phyloP scores from a whole-genome alignment of 2,888 invertebrate genomes.

The Tiliacea aurago region DNA sequence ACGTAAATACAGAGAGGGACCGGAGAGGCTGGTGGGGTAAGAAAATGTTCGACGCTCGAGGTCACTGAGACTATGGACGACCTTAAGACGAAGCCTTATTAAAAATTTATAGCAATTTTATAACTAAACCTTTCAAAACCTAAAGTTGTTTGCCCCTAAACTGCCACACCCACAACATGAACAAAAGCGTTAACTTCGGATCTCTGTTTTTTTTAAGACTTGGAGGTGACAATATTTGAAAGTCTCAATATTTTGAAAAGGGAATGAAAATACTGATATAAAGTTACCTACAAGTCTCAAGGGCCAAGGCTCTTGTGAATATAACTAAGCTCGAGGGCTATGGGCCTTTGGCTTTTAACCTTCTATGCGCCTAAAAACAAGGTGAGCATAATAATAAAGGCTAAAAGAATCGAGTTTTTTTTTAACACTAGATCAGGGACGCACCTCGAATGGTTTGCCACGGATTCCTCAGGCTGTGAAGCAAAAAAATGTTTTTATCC shows the following conservation, averaged over 20 bases:
- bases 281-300: not conserved
- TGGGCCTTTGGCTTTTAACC: too few species aligned
- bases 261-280: not conserved
- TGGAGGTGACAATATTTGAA: not conserved
- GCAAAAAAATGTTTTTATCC: not conserved
- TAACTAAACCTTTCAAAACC: not conserved
- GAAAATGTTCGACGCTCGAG: too few species aligned
- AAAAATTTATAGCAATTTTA: not conserved
- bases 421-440: not conserved
- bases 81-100: too few species aligned
- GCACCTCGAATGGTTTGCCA: not conserved
- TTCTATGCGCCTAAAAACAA: not conserved
- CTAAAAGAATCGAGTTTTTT: not conserved
- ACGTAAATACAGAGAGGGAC: too few species aligned
- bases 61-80: too few species aligned
- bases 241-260: not conserved
- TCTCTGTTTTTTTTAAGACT: not conserved
- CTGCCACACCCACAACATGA: not conserved
- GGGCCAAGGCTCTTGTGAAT: not conserved
- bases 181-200: not conserved
- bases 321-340: not conserved
- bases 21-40: too few species aligned
- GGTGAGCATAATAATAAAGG: not conserved
- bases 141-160: not conserved
- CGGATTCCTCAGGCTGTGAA: not conserved